Base-by-base conservation (phyloP, 1,140 invertebrate genomes). In the Delia radicum region DNA sequence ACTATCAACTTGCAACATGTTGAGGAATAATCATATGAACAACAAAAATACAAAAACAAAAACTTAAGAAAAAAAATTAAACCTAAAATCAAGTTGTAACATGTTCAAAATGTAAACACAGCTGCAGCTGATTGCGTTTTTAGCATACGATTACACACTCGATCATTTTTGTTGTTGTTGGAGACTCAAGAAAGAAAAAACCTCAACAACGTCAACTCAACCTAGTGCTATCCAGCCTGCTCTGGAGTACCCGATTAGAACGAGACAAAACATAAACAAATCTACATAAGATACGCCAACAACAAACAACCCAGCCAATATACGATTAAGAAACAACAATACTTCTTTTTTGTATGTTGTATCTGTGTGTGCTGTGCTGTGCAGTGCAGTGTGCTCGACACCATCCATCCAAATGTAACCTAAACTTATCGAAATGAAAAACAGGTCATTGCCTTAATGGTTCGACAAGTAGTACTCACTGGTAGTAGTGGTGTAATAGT, bases 81-180 rank as follows among this genome's bases (percentile, higher is more conserved):
- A 69, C 21, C 48, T 55, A 69, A 69, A 69, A 69, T 69, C 65
- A 69, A 69, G 65, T 69, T 69, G 65, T 69, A 69, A 69, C 65
- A 69, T 69, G 65, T 69, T 69, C 65, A 33, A 69, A 69, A 69
- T 69, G 65, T 69, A 69, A 69, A 69, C 65, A 69, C 65, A 69
- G 65, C 65, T 69, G 65, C 65, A 69, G 65, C 65, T 69, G 65
- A 69, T 69, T 69, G 65, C 65, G 65, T 69, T 69, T 69, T 69
- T 69, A 33, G 65, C 65, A 69, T 69, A 69, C 29, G 29, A 69
- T 69, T 69, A 69, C 65, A 69, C 65, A 69, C 65, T 69, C 21
- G 65, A 33, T 69, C 29, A 69, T 69, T 37, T 69, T 69, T 33
- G 63, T 67, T 67, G 65, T 67, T 67, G 63, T 13, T 42, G 6